These are phyloP conservation scores for Dinothrombium tinctorium DNA, from an alignment of 1,140 invertebrate species.

Conservation along the genomic window DNA sequence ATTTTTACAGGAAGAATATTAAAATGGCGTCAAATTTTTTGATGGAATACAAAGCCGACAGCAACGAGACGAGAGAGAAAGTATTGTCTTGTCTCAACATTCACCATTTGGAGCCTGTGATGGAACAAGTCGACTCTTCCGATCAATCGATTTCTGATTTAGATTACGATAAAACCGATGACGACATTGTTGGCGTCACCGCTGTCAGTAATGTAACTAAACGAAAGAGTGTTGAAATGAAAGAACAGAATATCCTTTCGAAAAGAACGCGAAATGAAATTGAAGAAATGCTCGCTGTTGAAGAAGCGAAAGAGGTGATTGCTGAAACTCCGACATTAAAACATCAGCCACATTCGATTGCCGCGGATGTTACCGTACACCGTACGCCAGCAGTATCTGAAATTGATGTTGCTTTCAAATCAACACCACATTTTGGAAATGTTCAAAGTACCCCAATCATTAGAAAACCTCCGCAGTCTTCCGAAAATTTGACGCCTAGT, in stretches of 20 bases:
- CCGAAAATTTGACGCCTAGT: background rate
- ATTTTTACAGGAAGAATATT: no score
- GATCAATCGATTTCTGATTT: conserved; percentile 12
- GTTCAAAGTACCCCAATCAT: no score
- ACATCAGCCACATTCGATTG: background rate
- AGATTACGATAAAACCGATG: background rate
- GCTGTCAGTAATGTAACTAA: background rate
- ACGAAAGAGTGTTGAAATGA: background rate
- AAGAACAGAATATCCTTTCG: background rate
- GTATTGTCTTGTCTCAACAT: no score
- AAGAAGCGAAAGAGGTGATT: background rate
- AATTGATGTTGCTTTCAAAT: background rate
- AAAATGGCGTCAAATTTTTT: no score
- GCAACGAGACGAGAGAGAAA: no score
- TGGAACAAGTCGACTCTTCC: conserved; percentile 3
- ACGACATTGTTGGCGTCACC: background rate
- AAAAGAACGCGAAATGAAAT: background rate
- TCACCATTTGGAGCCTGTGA: no score
- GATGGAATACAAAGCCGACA: no score
- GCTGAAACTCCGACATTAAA: background rate
- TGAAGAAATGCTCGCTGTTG: background rate
- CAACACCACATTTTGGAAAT: background rate
- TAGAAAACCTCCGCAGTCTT: background rate
- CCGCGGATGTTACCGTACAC: background rate
- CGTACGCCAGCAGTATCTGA: background rate